Conservation (phyloP, 2,113 vertebrate genomes). For the Pseudois nayaur region DNA sequence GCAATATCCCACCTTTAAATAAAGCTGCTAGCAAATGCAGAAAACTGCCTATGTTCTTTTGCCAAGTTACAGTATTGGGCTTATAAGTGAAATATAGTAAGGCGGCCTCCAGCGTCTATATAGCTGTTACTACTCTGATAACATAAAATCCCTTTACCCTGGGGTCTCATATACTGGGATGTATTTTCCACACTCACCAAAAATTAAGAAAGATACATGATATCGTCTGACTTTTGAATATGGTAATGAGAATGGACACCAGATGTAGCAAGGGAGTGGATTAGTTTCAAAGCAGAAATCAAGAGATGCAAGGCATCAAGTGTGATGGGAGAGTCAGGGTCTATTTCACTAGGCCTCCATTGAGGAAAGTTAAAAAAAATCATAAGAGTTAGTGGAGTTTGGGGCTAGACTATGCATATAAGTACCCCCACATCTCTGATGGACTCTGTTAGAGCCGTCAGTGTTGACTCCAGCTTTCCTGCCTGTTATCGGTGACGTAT, state of each 20-base stretch:
- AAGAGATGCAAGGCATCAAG: not conserved
- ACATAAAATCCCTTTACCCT: not conserved
- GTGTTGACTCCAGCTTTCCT: accelerated
- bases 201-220: not conserved
- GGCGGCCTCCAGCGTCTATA: not conserved
- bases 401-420: not conserved
- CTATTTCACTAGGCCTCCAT: not conserved
- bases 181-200: not conserved
- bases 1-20: not conserved
- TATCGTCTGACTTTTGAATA: not conserved
- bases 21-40: not conserved
- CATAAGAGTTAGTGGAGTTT: not conserved
- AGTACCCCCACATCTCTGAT: not conserved
- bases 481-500: not conserved
- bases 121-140: not conserved
- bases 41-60: not conserved
- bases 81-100: not conserved
- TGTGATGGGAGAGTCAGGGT: not conserved
- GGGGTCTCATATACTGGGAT: not conserved
- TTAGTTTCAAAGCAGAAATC: not conserved
- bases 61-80: not conserved
- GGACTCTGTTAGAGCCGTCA: not conserved
- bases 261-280: not conserved
- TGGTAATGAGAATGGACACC: not conserved
- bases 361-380: not conserved